These are phyloP conservation scores for Melanocharis versteri DNA, from an alignment of 2,113 vertebrate genomes.

Conservation along the genomic window DNA sequence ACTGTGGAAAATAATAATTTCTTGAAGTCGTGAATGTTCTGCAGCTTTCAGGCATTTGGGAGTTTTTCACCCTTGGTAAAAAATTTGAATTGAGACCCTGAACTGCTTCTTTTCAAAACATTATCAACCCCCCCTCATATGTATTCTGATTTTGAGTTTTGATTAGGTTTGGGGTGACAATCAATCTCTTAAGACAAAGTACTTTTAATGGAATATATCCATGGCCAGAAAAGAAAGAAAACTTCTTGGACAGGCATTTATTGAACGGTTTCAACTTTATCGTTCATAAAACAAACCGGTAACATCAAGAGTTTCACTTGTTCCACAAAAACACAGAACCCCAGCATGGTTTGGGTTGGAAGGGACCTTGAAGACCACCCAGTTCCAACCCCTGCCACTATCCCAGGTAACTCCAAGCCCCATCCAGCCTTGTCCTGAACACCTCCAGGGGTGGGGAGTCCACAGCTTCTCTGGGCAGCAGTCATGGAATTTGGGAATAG, in stretches of 20 bases:
- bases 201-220: neutral
- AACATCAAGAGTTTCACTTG: neutral
- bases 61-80: neutral
- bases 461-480: neutral
- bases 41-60: neutral
- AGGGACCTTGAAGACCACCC: neutral
- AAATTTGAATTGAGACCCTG: neutral
- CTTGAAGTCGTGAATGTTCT: neutral
- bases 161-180: neutral
- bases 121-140: fast-evolving
- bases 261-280: neutral
- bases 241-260: neutral
- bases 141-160: neutral
- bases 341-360: neutral
- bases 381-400: neutral
- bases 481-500: neutral
- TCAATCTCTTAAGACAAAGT: neutral
- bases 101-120: neutral
- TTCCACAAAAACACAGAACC: neutral
- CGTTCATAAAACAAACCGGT: fast-evolving
- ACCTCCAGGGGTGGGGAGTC: neutral
- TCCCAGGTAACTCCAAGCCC: neutral
- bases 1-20: neutral
- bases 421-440: neutral
- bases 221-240: neutral